Percentiles rank a stretch among this genome's conserved stretches.
Conservation (phyloP, 1,140 invertebrate genomes). For the Temnothorax curvispinosus region DNA sequence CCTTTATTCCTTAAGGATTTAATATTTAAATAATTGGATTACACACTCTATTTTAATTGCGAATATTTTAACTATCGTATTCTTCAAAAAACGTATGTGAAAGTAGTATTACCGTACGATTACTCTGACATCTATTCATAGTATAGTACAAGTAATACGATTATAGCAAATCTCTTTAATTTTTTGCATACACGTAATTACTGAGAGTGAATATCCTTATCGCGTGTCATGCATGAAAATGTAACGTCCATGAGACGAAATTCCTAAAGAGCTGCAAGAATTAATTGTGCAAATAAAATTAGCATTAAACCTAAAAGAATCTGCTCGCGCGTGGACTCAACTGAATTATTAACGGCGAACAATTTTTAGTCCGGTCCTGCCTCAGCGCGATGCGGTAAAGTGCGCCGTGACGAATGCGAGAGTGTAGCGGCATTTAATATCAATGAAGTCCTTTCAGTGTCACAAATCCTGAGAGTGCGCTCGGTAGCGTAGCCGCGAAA, state of each 20-base stretch:
- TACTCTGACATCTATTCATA: not conserved
- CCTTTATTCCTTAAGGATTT: not conserved
- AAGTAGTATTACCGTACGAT: slow-evolving; percentile 9
- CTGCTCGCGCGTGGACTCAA: not conserved
- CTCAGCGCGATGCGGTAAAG: not conserved
- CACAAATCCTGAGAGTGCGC: slow-evolving; percentile 30
- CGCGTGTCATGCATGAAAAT: not conserved
- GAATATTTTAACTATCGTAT: not conserved
- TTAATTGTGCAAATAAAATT: slow-evolving; percentile 35
- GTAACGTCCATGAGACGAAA: not conserved
- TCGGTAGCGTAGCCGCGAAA: slow-evolving; percentile 20
- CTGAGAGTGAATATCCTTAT: not conserved
- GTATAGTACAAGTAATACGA: not conserved
- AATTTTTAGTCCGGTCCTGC: not conserved
- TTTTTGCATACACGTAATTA: not conserved
- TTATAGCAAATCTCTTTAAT: not conserved
- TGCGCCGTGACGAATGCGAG: slow-evolving; percentile 3
- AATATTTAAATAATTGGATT: slow-evolving; percentile 4
- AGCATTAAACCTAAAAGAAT: slow-evolving; percentile 6
- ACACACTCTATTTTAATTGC: not conserved
- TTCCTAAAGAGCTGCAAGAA: not conserved
- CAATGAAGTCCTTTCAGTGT: slow-evolving; percentile 51
- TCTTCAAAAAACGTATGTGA: not conserved
- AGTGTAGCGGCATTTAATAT: slow-evolving; percentile 44
- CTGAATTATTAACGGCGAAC: slow-evolving; percentile 19